A percentile compares a stretch with the other conserved stretches of the same genome.
phyloP scores from a whole-genome alignment of 2,888 invertebrate genomes.

The Lochmaea capreae region DNA sequence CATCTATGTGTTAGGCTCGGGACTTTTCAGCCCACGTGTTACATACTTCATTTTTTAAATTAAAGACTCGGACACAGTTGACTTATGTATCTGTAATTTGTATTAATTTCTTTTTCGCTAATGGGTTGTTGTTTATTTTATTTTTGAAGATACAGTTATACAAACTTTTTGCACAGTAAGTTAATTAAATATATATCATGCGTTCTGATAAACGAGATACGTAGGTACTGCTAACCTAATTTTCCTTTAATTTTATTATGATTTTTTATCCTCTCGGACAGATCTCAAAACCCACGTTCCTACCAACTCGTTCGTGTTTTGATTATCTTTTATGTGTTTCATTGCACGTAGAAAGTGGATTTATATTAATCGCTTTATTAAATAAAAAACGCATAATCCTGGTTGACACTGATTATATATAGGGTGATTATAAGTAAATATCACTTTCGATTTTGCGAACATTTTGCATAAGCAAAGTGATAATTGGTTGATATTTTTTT shows the following conservation, averaged over 20 bases:
- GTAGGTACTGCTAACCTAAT: constrained; percentile 35
- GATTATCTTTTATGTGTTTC: constrained; percentile 35
- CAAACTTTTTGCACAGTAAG: background rate
- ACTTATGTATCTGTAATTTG: too few species aligned
- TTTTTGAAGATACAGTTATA: background rate
- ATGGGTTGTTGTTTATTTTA: background rate
- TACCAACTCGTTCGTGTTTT: constrained; percentile 17
- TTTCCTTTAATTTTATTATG: constrained; percentile 31
- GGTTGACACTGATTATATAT: constrained; percentile 24
- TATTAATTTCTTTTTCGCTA: background rate
- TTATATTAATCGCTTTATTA: constrained; percentile 29
- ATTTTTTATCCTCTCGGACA: constrained; percentile 37
- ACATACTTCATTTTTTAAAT: too few species aligned
- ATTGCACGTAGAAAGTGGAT: constrained; percentile 36
- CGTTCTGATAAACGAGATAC: constrained; percentile 35
- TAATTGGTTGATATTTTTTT: background rate
- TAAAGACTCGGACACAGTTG: too few species aligned
- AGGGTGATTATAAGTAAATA: constrained; percentile 22
- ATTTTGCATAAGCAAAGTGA: background rate
- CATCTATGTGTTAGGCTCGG: too few species aligned
- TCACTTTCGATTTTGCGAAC: constrained; percentile 21
- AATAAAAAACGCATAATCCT: constrained; percentile 27
- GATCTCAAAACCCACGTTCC: constrained; percentile 39
- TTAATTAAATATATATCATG: constrained; percentile 18
- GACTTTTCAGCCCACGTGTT: too few species aligned